A percentile compares a stretch with the other conserved stretches of the same genome.
Conservation (phyloP, 2,888 invertebrate genomes). For the Mactromeris polynyma region DNA sequence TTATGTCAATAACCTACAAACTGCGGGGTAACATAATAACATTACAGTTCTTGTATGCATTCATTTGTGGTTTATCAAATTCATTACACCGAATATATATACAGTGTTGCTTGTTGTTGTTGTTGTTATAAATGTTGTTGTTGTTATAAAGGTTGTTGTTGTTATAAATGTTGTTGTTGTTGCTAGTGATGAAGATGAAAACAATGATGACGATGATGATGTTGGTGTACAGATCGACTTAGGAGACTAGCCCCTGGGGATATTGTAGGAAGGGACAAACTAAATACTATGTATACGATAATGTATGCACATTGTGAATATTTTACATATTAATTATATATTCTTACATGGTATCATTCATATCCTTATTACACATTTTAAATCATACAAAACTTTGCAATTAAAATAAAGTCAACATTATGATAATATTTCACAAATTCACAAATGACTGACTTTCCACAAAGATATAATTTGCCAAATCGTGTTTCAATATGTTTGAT, state of each 20-base stretch:
- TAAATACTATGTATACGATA: too few species aligned
- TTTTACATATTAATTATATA: too few species aligned
- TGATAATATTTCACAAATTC: too few species aligned
- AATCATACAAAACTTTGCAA: too few species aligned
- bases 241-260: too few species aligned
- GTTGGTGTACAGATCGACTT: too few species aligned
- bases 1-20: conserved; percentile 19
- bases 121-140: background rate
- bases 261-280: too few species aligned
- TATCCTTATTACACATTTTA: too few species aligned
- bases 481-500: conserved; percentile 7
- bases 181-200: background rate
- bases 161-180: background rate
- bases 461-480: background rate
- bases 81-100: background rate
- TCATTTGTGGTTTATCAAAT: conserved; percentile 18
- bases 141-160: background rate
- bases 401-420: too few species aligned
- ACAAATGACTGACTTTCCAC: background rate
- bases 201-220: background rate
- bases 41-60: background rate
- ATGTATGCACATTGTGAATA: too few species aligned
- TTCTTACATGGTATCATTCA: too few species aligned
- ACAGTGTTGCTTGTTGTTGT: background rate
- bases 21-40: background rate